These are phyloP conservation scores for Thymelicus sylvestris DNA, from an alignment of 2,888 invertebrate genomes.

Conservation along the genomic window DNA sequence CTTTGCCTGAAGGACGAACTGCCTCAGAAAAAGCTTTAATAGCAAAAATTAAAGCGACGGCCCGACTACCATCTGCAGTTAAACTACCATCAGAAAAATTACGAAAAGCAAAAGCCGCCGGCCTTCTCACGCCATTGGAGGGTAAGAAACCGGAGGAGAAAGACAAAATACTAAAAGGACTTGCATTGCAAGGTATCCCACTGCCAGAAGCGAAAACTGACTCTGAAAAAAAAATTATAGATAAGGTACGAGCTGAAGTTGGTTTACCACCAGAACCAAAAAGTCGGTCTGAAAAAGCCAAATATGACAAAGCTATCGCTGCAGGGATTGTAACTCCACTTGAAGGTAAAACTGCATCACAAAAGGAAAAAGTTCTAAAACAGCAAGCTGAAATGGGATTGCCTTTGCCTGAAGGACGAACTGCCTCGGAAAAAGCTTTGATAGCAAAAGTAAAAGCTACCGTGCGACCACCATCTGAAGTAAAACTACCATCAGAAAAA, in stretches of 20 bases:
- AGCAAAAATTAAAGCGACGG: slow-evolving; percentile 46
- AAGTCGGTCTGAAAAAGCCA: slow-evolving; percentile 47
- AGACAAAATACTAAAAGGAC: slow-evolving; percentile 48
- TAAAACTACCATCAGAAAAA: slow-evolving; percentile 40
- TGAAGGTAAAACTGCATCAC: slow-evolving; percentile 48
- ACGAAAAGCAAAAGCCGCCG: slow-evolving; percentile 47
- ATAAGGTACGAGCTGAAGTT: slow-evolving; percentile 43
- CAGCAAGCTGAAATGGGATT: slow-evolving; percentile 37
- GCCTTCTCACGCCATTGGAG: slow-evolving; percentile 33
- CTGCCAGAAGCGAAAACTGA: slow-evolving; percentile 45
- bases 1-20: slow-evolving; percentile 37
- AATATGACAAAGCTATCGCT: slow-evolving; percentile 49
- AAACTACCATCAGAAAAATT: slow-evolving; percentile 45
- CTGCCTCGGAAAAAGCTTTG: slow-evolving; percentile 42
- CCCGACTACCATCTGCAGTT: slow-evolving; percentile 42
- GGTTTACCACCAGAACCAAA: slow-evolving; percentile 49
- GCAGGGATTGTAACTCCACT: slow-evolving; percentile 51
- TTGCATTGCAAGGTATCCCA: slow-evolving; percentile 43
- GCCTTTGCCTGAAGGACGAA: not conserved
- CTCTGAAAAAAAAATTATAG: slow-evolving; percentile 46
- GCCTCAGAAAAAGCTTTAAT: slow-evolving; percentile 47
- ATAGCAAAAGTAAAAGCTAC: slow-evolving; percentile 45
- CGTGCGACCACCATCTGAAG: slow-evolving; percentile 30
- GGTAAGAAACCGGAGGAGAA: slow-evolving; percentile 44
- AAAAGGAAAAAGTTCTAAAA: slow-evolving; percentile 31